Percentiles rank a stretch among this genome's conserved stretches.
Conservation (phyloP, 37 sponge, comb jelly and placozoan genomes). For the Cladorhizidae sp. region DNA sequence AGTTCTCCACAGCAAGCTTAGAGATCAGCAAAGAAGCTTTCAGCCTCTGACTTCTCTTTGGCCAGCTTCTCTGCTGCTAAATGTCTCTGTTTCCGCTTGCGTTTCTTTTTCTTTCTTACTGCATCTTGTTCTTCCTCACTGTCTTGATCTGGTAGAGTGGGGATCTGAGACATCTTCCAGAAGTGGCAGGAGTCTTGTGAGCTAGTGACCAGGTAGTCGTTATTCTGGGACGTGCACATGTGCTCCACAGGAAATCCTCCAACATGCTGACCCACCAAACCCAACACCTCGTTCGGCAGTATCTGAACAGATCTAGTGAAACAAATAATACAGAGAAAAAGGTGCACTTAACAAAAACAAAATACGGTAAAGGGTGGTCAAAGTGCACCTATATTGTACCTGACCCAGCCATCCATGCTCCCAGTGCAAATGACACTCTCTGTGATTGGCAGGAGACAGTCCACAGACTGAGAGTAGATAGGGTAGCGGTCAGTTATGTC, state of each 20-base stretch:
- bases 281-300: constrained; percentile 54
- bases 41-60: constrained; percentile 1
- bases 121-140: not conserved
- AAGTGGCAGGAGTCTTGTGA: constrained; percentile 62
- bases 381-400: constrained; percentile 23
- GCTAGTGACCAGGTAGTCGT: constrained; percentile 47
- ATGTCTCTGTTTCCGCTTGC: constrained; percentile 19
- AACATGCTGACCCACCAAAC: constrained; percentile 41
- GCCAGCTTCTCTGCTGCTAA: constrained; percentile 14
- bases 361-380: not conserved
- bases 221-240: constrained; percentile 56
- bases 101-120: constrained; percentile 27
- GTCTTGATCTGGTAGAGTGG: constrained; percentile 6
- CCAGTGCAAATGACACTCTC: constrained; percentile 81
- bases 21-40: constrained; percentile 85
- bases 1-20: constrained; percentile 2
- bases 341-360: not conserved
- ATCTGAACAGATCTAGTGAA: constrained; percentile 65
- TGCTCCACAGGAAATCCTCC: constrained; percentile 54
- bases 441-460: constrained; percentile 49
- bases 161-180: constrained; percentile 49
- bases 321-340: not conserved
- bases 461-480: constrained; percentile 65
- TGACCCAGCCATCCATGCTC: constrained; percentile 86
- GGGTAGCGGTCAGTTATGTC: constrained; percentile 88